These are phyloP conservation scores for Hippoglossus stenolepis DNA, from an alignment of 2,113 vertebrate genomes.

Conservation along the genomic window DNA sequence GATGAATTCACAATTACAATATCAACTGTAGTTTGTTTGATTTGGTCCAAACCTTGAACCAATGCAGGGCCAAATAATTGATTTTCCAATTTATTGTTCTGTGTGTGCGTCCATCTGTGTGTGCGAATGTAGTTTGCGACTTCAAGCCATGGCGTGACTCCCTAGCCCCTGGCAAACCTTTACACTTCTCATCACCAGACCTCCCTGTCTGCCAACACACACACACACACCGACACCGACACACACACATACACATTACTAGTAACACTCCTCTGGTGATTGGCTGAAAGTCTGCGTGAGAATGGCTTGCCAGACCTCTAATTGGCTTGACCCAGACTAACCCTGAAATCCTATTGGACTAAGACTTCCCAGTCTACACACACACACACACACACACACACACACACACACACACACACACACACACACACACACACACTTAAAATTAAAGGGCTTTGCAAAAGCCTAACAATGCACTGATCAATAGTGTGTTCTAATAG, in stretches of 20 bases:
- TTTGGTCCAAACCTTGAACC: conserved; percentile 14
- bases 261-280: conserved; percentile 77
- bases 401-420: background rate
- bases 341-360: conserved; percentile 87
- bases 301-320: conserved; percentile 87
- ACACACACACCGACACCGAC: conserved; percentile 9
- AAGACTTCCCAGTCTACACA: conserved; percentile 79
- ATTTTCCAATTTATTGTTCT: background rate
- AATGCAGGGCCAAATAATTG: background rate
- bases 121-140: conserved; percentile 26
- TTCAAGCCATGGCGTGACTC: conserved; percentile 63
- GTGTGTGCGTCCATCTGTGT: conserved; percentile 3
- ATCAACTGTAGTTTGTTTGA: conserved; percentile 13
- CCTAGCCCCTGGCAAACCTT: conserved; percentile 62
- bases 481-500: conserved; percentile 48
- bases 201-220: conserved; percentile 60
- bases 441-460: conserved; percentile 38
- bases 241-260: conserved; percentile 54
- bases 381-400: conserved; percentile 7
- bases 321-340: conserved; percentile 90
- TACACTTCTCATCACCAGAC: conserved; percentile 68
- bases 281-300: conserved; percentile 80
- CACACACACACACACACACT: conserved; percentile 19
- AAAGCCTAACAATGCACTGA: conserved; percentile 36
- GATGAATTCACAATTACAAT: background rate